Base-by-base conservation (phyloP, 92 coral and sea anemone genomes). In the Bergia puertoricense region DNA sequence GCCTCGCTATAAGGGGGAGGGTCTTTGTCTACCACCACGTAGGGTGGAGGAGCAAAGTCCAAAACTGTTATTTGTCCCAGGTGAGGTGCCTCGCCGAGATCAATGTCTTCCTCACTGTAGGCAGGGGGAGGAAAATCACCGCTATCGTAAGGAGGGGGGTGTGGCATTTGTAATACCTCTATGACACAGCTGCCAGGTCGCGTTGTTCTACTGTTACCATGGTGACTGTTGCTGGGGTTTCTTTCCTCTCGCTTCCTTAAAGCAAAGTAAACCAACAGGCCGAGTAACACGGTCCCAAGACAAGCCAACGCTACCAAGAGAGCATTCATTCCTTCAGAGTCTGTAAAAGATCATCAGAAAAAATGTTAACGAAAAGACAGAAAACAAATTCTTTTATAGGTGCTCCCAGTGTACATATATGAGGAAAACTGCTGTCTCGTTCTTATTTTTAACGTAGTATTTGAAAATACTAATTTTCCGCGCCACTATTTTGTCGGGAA, bases 1-100 rank as follows among this genome's bases (percentile, higher is more conserved):
- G 78, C 8, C 30, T 84, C 68, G 15, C 37, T 71, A n/a, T 84
- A 84, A 23, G 87, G 87, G 14, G 87, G 87, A 2, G 87, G 87
- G 15, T 37, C 87, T 2, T 45, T 67, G 20, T 84, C n/a, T 2
- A 48, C 74, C 1, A 44, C 78, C 48, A 44, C 11, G 56, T 84
- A 84, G 10, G 87, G 87, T 0, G 87, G 87, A 69, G 87, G 87
- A 10, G 87, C 87, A 72, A 84, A 84, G 78, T 84, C 67, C 65
- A 84, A 2, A 14, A 62, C 87, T 48, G 79, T n/a, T 36, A 14
- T 37, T 7, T 69, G 42, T 20, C 77, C 76, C 30, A 66, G 39
- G 86, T 67, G 43, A 20, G 30, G 5, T 46, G 67, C 79, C 30
- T 46, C 87, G 5, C 87, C 87, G 10, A 71, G 87, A 50, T 84